Conservation (phyloP, 2,797 vertebrate genomes). For the Mus minutoides region DNA sequence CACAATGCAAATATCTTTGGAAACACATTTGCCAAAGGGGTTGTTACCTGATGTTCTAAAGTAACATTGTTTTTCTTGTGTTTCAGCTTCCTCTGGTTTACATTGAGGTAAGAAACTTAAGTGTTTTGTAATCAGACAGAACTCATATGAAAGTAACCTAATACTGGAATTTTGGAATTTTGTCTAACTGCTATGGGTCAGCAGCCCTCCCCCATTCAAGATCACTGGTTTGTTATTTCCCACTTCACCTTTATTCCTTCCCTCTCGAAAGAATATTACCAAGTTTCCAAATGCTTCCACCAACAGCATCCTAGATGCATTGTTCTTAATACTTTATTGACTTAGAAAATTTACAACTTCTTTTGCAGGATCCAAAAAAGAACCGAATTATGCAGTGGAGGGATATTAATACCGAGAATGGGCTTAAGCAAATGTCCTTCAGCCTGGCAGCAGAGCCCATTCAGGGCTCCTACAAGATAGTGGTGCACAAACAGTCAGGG, state of each 20-base stretch:
- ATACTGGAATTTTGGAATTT: not conserved
- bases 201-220: not conserved
- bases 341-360: not conserved
- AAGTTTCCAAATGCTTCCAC: not conserved
- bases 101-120: slow-evolving; percentile 79
- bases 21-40: not conserved
- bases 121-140: not conserved
- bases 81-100: slow-evolving; percentile 81
- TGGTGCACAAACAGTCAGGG: not conserved
- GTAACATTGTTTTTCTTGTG: slow-evolving; percentile 23
- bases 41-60: not conserved
- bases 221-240: not conserved
- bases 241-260: not conserved
- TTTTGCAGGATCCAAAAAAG: slow-evolving; percentile 77
- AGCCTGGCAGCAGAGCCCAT: slow-evolving; percentile 81
- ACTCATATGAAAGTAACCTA: not conserved
- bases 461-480: slow-evolving; percentile 62
- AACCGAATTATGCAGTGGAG: slow-evolving; percentile 84
- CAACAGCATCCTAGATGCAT: not conserved
- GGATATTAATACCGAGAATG: slow-evolving; percentile 55
- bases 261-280: no score
- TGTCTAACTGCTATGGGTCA: not conserved
- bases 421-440: slow-evolving; percentile 81
- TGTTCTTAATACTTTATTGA: not conserved
- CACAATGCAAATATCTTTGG: not conserved